phyloP scores from a whole-genome alignment of 2,113 vertebrate genomes.

The human region GRCh38 chr2:192398001-192398500 shows the following conservation, averaged over 20 bases:
- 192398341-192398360: neutral
- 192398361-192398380: neutral
- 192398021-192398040: neutral
- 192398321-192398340: fast-evolving
- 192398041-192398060: neutral
- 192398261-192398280: neutral
- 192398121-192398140: neutral
- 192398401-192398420: neutral
- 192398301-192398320: neutral
- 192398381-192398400: neutral
- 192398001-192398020: neutral
- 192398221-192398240: neutral
- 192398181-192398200: neutral
- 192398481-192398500: neutral
- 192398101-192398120: neutral
- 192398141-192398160: neutral
- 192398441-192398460: neutral
- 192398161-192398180: neutral
- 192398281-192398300: fast-evolving
- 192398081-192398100: neutral
- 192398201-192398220: neutral
- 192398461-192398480: neutral
- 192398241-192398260: fast-evolving
- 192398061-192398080: neutral
- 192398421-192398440: neutral